A percentile compares a stretch with the other conserved stretches of the same genome.
phyloP scores from a whole-genome alignment of 2,113 vertebrate species.

The Cavia aperea region DNA sequence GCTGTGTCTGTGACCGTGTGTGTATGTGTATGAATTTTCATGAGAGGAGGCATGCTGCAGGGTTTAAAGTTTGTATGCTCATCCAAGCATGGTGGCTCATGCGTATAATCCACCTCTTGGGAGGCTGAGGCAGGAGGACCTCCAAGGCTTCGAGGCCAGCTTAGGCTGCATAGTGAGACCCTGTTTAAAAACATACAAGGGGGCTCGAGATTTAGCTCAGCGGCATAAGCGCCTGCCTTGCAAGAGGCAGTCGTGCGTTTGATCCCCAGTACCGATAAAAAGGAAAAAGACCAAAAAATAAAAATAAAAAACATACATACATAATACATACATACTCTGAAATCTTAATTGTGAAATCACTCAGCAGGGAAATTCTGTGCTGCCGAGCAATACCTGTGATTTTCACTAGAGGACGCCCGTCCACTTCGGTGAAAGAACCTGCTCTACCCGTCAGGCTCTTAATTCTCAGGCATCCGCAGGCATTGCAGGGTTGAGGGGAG shows the following conservation, averaged over 20 bases:
- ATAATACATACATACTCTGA: background rate
- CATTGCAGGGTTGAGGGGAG: background rate
- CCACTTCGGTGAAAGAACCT: background rate
- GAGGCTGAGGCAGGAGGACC: background rate
- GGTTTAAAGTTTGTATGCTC: background rate
- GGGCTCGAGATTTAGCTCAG: too few species aligned
- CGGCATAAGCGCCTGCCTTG: too few species aligned
- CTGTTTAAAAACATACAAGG: background rate
- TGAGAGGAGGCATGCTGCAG: background rate
- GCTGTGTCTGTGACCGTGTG: background rate
- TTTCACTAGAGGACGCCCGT: conserved; percentile 23
- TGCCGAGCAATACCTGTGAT: background rate
- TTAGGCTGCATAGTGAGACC: background rate
- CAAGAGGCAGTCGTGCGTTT: too few species aligned
- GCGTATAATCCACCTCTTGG: background rate
- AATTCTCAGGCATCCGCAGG: background rate
- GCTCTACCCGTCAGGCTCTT: background rate
- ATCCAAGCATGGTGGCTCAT: background rate
- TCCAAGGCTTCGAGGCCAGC: too few species aligned
- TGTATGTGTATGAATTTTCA: background rate
- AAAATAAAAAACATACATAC: too few species aligned
- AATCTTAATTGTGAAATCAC: background rate
- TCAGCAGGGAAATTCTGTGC: background rate
- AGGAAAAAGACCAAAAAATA: too few species aligned
- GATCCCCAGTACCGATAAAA: too few species aligned